A percentile compares a stretch with the other conserved stretches of the same genome.
These are phyloP conservation scores for Pentalonia nigronervosa DNA, from an alignment of 1,140 invertebrate species.

Conservation along the genomic window DNA sequence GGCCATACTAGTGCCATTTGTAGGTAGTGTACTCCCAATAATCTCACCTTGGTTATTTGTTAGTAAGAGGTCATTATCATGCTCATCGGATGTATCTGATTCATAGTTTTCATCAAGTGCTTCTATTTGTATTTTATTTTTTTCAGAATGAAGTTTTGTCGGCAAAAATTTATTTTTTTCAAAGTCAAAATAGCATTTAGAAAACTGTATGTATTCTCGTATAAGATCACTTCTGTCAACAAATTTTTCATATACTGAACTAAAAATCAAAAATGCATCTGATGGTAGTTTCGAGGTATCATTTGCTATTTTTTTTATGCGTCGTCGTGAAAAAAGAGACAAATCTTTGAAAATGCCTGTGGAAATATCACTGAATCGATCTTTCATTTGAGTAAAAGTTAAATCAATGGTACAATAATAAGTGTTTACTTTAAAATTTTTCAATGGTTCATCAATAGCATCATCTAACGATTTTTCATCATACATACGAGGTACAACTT, in stretches of 20 bases:
- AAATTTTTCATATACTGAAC: background rate
- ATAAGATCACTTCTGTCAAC: background rate
- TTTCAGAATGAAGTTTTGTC: background rate
- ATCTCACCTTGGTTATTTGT: too few species aligned
- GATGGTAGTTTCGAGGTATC: background rate
- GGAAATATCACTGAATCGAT: background rate
- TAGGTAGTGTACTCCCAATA: too few species aligned
- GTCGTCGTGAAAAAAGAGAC: background rate
- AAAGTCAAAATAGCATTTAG: constrained; percentile 18
- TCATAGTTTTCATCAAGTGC: too few species aligned
- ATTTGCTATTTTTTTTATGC: background rate
- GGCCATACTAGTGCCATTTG: too few species aligned
- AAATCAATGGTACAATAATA: background rate
- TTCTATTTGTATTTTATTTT: too few species aligned
- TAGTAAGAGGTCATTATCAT: too few species aligned
- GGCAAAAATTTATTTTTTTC: constrained; percentile 27
- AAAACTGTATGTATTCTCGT: background rate
- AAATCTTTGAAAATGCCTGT: background rate
- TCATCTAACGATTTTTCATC: background rate
- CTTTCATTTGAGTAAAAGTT: background rate
- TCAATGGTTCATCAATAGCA: background rate
- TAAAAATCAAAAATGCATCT: background rate
- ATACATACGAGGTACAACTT: background rate
- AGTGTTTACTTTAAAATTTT: background rate
- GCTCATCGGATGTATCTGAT: too few species aligned